Base-by-base conservation (phyloP, 2,888 invertebrate species). In the Pyrgus malvae region DNA sequence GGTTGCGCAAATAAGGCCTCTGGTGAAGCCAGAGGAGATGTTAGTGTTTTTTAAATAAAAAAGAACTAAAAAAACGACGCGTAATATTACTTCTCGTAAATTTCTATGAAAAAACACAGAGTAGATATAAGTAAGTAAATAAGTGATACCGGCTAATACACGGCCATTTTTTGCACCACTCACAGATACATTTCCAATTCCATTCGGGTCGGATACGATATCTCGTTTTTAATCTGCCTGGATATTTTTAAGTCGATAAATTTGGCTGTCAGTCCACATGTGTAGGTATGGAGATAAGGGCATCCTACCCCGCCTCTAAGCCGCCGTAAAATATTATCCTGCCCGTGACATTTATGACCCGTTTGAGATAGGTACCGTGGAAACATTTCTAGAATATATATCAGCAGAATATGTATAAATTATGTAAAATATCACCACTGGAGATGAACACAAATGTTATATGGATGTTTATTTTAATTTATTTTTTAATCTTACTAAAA, bases 311-410 rank as follows among this genome's bases (percentile, higher is more conserved):
- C 82, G 80, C 82, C 84, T 80, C 70, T 75, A 78, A 78, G 81
- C 78, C 71, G 64, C 81, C 85, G 83, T 90, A 85, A 90, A 90
- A 89, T 89, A 89, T 89, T 83, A 87, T 86, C 87, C 84, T 80
- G 86, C 62, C 68, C 64, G 67, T 76, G 90, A 90, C 89, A 84
- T 90, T 90, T 86, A 90, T 76, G 76, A 73, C 77, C 75, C 63
- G 67, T 72, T 74, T 76, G 83, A 87, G 80, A 83, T 85, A 83
- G 84, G 87, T 78, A 76, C 78, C 76, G 76, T 77, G 76, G 80
- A 76, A 80, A 79, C 76, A 75, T 82, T 79, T 79, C 64, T 80
- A 71, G 70, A 75, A 74, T 74, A 67, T 66, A 66, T 68, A 61
- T 66, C 41, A 44, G 58, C 58, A 46, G 58, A 55, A 55, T 44